A percentile compares a stretch with the other conserved stretches of the same genome.
phyloP scores from a whole-genome alignment of 2,113 vertebrate genomes.

The Holacanthus passer region DNA sequence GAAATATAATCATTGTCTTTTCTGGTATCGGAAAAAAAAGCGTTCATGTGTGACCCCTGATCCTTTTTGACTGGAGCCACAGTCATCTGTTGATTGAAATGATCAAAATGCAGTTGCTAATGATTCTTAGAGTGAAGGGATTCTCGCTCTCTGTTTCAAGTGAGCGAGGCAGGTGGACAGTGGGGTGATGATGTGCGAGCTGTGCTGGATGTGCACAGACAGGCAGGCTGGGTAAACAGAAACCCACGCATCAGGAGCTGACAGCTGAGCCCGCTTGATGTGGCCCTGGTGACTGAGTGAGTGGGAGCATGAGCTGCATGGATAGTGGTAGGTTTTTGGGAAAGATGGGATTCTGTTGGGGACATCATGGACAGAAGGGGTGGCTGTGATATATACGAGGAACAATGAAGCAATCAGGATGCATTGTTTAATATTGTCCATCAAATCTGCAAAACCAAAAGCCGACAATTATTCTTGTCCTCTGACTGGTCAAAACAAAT shows the following conservation, averaged over 20 bases:
- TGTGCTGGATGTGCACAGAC: constrained; percentile 63
- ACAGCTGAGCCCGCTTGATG: constrained; percentile 49
- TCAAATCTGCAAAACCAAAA: constrained; percentile 44
- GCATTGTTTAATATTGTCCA: constrained; percentile 9
- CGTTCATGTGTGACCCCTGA: too few species aligned
- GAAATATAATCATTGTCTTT: not conserved
- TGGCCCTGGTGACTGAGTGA: constrained; percentile 50
- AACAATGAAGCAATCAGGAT: constrained; percentile 6
- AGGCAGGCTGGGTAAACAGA: constrained; percentile 77
- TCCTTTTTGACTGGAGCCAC: not conserved
- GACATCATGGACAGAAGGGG: constrained; percentile 1
- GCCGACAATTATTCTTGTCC: not conserved
- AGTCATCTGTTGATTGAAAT: not conserved
- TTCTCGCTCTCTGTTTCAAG: constrained; percentile 16
- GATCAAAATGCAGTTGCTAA: not conserved
- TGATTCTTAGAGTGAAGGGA: not conserved
- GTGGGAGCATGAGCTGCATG: constrained; percentile 48
- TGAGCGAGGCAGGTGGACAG: constrained; percentile 44
- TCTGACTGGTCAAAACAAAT: constrained; percentile 33
- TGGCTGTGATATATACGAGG: not conserved
- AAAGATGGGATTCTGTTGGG: constrained; percentile 15
- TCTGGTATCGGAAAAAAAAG: not conserved
- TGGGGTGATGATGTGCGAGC: constrained; percentile 45
- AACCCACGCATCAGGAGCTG: constrained; percentile 72
- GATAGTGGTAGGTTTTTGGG: not conserved